Evolutionary conservation across 1,140 invertebrate species (phyloP).

Genomic region (Philopotamus ludificatus): DNA sequence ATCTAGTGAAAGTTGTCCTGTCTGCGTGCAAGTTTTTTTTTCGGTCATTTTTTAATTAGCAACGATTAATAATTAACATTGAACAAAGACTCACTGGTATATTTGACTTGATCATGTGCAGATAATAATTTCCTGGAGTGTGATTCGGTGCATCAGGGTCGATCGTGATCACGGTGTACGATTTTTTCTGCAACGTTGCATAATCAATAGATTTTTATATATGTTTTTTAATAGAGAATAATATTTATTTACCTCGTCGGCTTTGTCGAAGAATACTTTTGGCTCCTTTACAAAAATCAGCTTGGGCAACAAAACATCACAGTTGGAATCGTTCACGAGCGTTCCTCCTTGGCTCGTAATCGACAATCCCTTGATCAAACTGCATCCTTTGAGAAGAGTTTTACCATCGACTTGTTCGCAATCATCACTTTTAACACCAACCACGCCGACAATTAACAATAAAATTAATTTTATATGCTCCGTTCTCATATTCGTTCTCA

Average conservation of each 20-base stretch:
- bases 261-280: slow-evolving; percentile 46
- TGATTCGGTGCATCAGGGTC: slow-evolving; percentile 43
- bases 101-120: slow-evolving; percentile 44
- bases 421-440: too few relatives aligned
- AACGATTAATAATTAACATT: too few relatives aligned
- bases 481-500: too few relatives aligned
- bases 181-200: slow-evolving; percentile 29
- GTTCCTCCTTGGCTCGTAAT: slow-evolving; percentile 50
- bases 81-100: slow-evolving; percentile 33
- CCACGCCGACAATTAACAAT: too few relatives aligned
- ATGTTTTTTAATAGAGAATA: background rate
- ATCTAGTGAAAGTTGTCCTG: too few relatives aligned
- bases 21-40: too few relatives aligned
- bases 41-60: too few relatives aligned
- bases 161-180: slow-evolving; percentile 34
- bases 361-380: slow-evolving; percentile 48
- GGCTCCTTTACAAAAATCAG: slow-evolving; percentile 52
- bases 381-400: slow-evolving; percentile 49
- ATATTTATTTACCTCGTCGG: slow-evolving; percentile 46
- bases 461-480: too few relatives aligned
- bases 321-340: slow-evolving; percentile 52
- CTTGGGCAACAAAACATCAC: slow-evolving; percentile 51
- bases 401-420: slow-evolving; percentile 43
- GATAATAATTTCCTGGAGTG: slow-evolving; percentile 36
- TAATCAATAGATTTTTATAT: background rate